These are phyloP conservation scores for Lichenostomus cassidix DNA, from an alignment of 2,113 vertebrate species.

Conservation along the genomic window DNA sequence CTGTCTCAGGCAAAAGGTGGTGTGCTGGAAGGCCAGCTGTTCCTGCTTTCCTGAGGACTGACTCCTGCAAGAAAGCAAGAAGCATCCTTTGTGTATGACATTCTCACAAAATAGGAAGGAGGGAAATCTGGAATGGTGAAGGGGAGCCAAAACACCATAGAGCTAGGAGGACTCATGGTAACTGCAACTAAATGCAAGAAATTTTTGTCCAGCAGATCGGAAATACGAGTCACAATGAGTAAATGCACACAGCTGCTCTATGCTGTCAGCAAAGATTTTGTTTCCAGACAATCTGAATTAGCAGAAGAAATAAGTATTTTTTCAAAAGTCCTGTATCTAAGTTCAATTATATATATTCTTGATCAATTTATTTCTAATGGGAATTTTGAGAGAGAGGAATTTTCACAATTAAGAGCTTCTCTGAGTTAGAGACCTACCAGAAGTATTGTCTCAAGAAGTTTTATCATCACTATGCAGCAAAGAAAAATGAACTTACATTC, in stretches of 20 bases:
- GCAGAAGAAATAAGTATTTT: background rate
- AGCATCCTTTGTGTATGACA: background rate
- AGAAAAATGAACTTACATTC: background rate
- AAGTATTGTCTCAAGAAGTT: background rate
- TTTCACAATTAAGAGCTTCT: background rate
- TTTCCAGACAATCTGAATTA: background rate
- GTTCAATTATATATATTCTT: background rate
- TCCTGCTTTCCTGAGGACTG: background rate
- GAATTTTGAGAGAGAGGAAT: background rate
- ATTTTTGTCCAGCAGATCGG: background rate
- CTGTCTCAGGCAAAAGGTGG: background rate
- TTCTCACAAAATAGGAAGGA: background rate
- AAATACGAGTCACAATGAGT: background rate
- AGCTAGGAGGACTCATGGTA: background rate
- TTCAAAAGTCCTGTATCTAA: background rate
- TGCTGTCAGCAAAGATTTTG: background rate
- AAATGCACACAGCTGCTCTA: background rate
- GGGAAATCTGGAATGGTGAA: background rate
- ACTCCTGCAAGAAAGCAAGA: background rate
- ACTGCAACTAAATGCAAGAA: background rate
- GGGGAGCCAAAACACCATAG: accelerated
- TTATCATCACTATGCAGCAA: background rate
- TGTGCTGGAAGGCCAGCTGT: background rate
- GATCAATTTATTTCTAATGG: background rate
- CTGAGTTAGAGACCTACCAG: background rate